Percentiles rank a stretch among this genome's conserved stretches.
These are phyloP conservation scores for Oreochromis spilurus DNA, from an alignment of 2,113 vertebrate genomes.

Conservation along the genomic window DNA sequence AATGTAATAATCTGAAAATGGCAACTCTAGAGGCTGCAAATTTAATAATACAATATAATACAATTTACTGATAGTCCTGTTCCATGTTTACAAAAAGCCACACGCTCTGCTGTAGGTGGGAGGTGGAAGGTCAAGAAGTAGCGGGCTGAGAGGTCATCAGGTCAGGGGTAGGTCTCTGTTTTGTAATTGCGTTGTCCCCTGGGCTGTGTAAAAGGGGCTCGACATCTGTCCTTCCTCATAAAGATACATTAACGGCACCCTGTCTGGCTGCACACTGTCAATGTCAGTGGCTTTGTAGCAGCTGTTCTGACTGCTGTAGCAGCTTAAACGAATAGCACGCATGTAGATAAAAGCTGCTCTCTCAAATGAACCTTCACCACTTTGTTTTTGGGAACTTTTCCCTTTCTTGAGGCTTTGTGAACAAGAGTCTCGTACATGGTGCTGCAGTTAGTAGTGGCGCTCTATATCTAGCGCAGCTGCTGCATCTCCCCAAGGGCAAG, in stretches of 20 bases:
- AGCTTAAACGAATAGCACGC: not conserved
- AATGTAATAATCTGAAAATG: not conserved
- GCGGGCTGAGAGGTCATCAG: slow-evolving; percentile 31
- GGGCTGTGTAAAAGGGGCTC: slow-evolving; percentile 39
- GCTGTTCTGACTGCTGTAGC: not conserved
- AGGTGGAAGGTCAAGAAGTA: slow-evolving; percentile 55
- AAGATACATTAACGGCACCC: slow-evolving; percentile 43
- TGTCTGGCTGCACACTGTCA: slow-evolving; percentile 16
- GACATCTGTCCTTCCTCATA: slow-evolving; percentile 55
- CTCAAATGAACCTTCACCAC: not conserved
- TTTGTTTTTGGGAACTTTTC: not conserved
- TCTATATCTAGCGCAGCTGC: slow-evolving; percentile 53
- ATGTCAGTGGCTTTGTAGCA: not conserved
- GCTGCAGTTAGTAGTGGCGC: not conserved
- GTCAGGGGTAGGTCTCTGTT: slow-evolving; percentile 48
- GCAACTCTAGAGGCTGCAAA: not conserved
- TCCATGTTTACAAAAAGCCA: not conserved
- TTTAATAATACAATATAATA: not conserved
- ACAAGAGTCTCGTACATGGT: not conserved
- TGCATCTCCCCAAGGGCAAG: slow-evolving; percentile 27
- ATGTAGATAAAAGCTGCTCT: not conserved
- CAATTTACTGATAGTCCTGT: not conserved
- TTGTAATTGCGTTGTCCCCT: slow-evolving; percentile 49
- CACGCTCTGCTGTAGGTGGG: slow-evolving; percentile 6
- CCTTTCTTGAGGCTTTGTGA: not conserved